A percentile compares a stretch with the other conserved stretches of the same genome.
Evolutionary conservation across 2,888 invertebrate species (phyloP).

Genomic region (Hemithea aestivaria): DNA sequence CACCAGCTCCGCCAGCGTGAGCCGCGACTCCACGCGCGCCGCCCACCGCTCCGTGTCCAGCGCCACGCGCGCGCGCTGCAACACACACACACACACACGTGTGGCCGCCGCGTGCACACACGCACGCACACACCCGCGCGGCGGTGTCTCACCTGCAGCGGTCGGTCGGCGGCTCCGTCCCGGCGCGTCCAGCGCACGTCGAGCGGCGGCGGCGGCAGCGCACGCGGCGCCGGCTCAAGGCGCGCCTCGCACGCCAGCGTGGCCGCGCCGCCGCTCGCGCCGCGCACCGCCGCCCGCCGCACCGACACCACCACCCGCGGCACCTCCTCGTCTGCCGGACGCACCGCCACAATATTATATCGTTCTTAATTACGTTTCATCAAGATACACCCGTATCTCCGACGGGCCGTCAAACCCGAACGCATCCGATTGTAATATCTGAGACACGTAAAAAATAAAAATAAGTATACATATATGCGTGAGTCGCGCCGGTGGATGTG

Average conservation of each 20-base stretch:
- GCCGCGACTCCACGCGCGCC: conserved; percentile 81
- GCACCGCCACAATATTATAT: too few species aligned
- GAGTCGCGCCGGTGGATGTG: too few species aligned
- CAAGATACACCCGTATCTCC: too few species aligned
- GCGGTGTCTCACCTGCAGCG: conserved; percentile 7
- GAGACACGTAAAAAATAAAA: too few species aligned
- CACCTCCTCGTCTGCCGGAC: conserved; percentile 33
- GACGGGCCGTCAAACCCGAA: too few species aligned
- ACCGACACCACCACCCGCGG: conserved; percentile 34
- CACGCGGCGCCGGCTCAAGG: conserved; percentile 41
- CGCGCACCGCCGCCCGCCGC: conserved; percentile 20
- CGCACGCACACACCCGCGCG: not conserved
- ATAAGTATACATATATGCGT: too few species aligned
- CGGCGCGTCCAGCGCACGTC: conserved; percentile 48
- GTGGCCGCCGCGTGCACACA: too few species aligned
- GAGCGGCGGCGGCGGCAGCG: conserved; percentile 45
- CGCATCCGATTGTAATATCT: too few species aligned
- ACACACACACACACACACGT: too few species aligned
- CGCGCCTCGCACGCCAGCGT: conserved; percentile 56
- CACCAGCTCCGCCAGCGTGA: conserved; percentile 73
- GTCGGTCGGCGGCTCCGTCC: conserved; percentile 6
- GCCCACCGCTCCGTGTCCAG: conserved; percentile 82
- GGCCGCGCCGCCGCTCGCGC: conserved; percentile 39
- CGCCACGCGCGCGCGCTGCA: conserved; percentile 61
- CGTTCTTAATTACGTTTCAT: too few species aligned